Evolutionary conservation across 2,113 vertebrate species (phyloP).

Genomic region (Sarotherodon lohbergeri): DNA sequence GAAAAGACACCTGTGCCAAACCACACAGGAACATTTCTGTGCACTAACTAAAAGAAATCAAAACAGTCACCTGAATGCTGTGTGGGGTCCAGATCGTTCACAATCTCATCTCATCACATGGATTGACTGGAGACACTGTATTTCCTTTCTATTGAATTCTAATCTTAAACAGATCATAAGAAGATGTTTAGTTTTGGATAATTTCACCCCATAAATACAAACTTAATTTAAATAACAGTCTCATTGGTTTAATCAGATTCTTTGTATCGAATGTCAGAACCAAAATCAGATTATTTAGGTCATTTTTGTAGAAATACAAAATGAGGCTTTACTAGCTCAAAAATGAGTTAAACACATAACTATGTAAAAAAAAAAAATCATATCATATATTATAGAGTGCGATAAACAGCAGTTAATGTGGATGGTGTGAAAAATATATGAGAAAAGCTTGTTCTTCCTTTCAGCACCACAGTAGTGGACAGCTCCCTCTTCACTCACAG

Average conservation of each 20-base stretch:
- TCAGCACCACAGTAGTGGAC: not conserved
- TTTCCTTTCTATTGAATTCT: not conserved
- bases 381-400: not conserved
- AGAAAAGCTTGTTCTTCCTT: not conserved
- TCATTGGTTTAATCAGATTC: not conserved
- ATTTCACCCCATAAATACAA: not conserved
- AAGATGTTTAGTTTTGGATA: not conserved
- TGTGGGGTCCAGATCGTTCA: not conserved
- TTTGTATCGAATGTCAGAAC: not conserved
- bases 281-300: not conserved
- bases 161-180: not conserved
- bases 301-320: not conserved
- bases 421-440: not conserved
- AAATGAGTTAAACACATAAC: not conserved
- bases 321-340: not conserved
- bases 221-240: not conserved
- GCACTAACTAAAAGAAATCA: not conserved
- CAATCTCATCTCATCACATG: not conserved
- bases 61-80: not conserved
- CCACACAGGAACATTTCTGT: not conserved
- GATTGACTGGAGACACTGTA: not conserved
- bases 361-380: not conserved
- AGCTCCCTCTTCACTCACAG: not conserved
- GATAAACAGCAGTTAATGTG: not conserved
- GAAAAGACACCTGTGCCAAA: not conserved